phyloP scores from a whole-genome alignment of 2,113 vertebrate species.

The Corvus moneduloides region DNA sequence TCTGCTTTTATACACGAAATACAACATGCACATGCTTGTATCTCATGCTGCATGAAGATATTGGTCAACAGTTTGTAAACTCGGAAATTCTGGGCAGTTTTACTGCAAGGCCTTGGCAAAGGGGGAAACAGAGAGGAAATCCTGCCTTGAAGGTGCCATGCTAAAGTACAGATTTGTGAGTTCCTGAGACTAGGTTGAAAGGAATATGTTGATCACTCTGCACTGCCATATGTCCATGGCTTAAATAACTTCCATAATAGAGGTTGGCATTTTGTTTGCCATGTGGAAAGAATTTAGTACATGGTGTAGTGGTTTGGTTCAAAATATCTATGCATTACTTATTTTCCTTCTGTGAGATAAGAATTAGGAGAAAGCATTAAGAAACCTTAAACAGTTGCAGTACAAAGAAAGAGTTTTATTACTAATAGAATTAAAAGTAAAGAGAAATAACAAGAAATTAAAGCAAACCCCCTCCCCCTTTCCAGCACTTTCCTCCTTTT shows the following conservation, averaged over 20 bases:
- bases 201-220: background rate
- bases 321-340: too few species aligned
- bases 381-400: too few species aligned
- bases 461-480: too few species aligned
- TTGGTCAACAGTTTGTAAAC: background rate
- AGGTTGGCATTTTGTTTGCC: rapidly evolving
- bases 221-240: background rate
- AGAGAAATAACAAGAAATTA: too few species aligned
- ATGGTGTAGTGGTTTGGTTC: too few species aligned
- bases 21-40: rapidly evolving
- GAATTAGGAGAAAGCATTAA: too few species aligned
- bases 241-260: background rate
- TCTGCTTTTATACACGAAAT: rapidly evolving
- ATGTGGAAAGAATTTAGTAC: background rate
- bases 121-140: background rate
- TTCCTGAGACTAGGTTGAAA: background rate
- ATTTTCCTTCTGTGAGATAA: too few species aligned
- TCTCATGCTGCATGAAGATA: background rate
- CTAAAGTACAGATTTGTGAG: background rate
- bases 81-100: background rate
- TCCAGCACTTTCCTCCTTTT: too few species aligned
- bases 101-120: background rate
- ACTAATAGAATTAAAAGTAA: too few species aligned
- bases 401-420: too few species aligned
- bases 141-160: rapidly evolving